These are phyloP conservation scores for Antigone vipio DNA, from an alignment of 2,113 vertebrate species.

Conservation along the genomic window DNA sequence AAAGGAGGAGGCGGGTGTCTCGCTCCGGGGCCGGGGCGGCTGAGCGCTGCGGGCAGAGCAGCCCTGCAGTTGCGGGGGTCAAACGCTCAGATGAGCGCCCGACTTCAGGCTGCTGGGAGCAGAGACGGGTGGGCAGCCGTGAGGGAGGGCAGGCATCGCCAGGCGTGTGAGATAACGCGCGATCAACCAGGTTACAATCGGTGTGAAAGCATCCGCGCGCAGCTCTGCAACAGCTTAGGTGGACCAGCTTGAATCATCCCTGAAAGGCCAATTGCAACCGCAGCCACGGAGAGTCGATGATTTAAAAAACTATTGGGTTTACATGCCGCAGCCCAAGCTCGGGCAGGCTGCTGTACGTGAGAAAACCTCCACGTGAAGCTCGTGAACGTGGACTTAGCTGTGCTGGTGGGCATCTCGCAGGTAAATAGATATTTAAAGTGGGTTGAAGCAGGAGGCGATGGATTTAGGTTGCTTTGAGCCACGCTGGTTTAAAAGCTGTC, in stretches of 20 bases:
- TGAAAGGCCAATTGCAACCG: background rate
- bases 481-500: background rate
- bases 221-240: background rate
- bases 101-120: accelerated
- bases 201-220: accelerated
- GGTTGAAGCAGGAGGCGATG: background rate
- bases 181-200: background rate
- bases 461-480: background rate
- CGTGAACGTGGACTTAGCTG: accelerated
- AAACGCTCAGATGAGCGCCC: background rate
- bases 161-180: accelerated
- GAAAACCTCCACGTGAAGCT: background rate
- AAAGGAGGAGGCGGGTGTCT: background rate
- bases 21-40: accelerated
- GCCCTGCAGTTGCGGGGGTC: background rate
- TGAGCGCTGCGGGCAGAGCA: background rate
- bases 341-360: accelerated
- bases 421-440: background rate
- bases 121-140: background rate
- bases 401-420: too few relatives aligned
- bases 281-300: accelerated
- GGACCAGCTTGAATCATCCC: background rate
- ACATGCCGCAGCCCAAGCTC: accelerated
- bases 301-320: background rate
- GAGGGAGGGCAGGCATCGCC: accelerated